A percentile compares a stretch with the other conserved stretches of the same genome.
phyloP scores from a whole-genome alignment of 2,113 vertebrate genomes.

The Suncus etruscus region DNA sequence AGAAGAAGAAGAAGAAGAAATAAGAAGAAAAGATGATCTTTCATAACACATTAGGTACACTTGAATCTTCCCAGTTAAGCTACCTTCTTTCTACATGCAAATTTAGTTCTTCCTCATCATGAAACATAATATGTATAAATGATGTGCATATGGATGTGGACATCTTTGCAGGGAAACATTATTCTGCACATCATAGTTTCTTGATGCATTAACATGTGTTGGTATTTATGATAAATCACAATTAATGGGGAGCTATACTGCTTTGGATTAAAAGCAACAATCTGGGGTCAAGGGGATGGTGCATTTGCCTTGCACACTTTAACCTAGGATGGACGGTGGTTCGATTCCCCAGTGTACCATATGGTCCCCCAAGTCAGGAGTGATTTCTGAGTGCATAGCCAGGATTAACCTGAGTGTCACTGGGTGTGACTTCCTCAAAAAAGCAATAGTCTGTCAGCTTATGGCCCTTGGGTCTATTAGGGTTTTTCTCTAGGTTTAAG shows the following conservation, averaged over 20 bases:
- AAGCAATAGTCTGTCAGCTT: background rate
- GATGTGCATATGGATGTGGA: too few species aligned
- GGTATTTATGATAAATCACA: background rate
- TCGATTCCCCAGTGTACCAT: too few species aligned
- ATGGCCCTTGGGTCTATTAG: accelerated
- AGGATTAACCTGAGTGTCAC: too few species aligned
- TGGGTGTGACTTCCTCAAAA: too few species aligned
- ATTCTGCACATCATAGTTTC: accelerated
- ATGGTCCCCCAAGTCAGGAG: too few species aligned
- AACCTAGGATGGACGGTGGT: too few species aligned
- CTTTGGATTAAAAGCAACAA: background rate
- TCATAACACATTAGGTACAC: background rate
- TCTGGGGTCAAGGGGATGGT: too few species aligned
- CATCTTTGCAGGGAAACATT: accelerated
- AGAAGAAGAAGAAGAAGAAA: too few species aligned
- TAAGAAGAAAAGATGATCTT: too few species aligned
- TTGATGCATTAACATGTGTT: background rate
- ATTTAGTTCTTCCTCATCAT: background rate
- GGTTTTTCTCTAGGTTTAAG: background rate
- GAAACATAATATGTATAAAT: accelerated
- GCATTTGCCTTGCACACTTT: too few species aligned
- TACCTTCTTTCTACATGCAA: background rate
- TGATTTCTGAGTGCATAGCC: too few species aligned
- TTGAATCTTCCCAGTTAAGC: background rate
- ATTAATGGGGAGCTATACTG: background rate